A percentile compares a stretch with the other conserved stretches of the same genome.
Evolutionary conservation across 2,113 vertebrate genomes (phyloP).

Genomic region (Piliocolobus tephrosceles): DNA sequence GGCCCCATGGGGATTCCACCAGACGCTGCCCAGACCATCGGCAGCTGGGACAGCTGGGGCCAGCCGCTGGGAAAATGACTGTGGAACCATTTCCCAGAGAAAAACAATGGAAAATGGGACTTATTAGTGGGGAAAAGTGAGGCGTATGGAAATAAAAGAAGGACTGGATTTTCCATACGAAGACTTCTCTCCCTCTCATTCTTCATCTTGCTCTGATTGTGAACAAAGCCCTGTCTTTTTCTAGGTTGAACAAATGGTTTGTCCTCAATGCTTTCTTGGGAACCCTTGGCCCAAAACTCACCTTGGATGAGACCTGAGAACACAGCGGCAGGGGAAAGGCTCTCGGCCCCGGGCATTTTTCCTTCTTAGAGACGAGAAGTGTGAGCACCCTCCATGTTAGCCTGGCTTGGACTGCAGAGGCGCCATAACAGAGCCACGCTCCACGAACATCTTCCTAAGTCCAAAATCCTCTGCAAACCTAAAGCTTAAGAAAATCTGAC

Average conservation of each 20-base stretch:
- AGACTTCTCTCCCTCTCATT: background rate
- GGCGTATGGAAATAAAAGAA: background rate
- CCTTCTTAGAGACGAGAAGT: background rate
- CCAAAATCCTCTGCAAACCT: background rate
- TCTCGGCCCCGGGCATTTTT: rapidly evolving
- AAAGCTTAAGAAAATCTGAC: background rate
- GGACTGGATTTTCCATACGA: background rate
- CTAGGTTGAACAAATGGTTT: background rate
- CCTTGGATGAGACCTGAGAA: background rate
- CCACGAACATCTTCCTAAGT: background rate
- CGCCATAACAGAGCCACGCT: rapidly evolving
- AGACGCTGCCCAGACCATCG: background rate
- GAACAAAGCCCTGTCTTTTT: background rate
- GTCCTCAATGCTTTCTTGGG: background rate
- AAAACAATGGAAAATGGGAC: background rate
- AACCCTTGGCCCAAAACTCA: background rate
- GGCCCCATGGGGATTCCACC: background rate
- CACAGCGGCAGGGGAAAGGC: background rate
- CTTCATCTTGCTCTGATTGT: background rate
- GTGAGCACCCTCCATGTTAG: background rate
- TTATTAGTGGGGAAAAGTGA: background rate
- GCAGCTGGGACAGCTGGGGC: background rate
- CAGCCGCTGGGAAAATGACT: background rate
- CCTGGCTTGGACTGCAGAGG: background rate
- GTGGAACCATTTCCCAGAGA: background rate